phyloP scores from a whole-genome alignment of 2,797 vertebrate genomes.

The Allobates femoralis region DNA sequence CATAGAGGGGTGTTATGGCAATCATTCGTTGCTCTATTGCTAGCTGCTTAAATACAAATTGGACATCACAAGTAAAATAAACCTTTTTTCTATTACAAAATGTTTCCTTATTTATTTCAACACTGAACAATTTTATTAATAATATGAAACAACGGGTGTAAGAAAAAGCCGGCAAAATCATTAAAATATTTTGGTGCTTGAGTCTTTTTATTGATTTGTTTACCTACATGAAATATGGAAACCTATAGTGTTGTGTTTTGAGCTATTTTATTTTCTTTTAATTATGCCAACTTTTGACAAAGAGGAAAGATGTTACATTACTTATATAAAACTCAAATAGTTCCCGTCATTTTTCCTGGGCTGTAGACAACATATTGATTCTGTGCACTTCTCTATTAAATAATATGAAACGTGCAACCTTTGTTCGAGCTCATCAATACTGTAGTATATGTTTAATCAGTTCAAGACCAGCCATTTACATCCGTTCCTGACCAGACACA shows the following conservation, averaged over 20 bases:
- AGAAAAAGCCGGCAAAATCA: too few relatives aligned
- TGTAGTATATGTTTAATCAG: neutral
- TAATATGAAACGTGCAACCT: neutral
- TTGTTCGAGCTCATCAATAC: neutral
- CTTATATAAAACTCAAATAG: slow-evolving; percentile 20
- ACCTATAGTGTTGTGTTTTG: neutral
- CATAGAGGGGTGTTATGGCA: too few relatives aligned
- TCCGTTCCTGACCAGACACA: too few relatives aligned
- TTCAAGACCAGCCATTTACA: neutral
- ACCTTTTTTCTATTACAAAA: too few relatives aligned
- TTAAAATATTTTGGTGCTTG: too few relatives aligned
- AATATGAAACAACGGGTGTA: too few relatives aligned
- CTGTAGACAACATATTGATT: neutral
- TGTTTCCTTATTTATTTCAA: too few relatives aligned
- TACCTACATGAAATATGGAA: neutral
- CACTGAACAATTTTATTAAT: too few relatives aligned
- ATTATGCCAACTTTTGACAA: neutral
- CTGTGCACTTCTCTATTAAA: neutral
- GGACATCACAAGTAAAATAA: too few relatives aligned
- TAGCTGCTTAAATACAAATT: too few relatives aligned
- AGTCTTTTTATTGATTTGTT: too few relatives aligned
- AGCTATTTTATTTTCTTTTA: neutral
- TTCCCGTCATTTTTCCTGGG: slow-evolving; percentile 20
- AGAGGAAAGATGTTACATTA: slow-evolving; percentile 33
- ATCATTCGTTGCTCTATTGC: too few relatives aligned